Evolutionary conservation across 1,140 invertebrate species (phyloP).

Genomic region (Pantala flavescens): DNA sequence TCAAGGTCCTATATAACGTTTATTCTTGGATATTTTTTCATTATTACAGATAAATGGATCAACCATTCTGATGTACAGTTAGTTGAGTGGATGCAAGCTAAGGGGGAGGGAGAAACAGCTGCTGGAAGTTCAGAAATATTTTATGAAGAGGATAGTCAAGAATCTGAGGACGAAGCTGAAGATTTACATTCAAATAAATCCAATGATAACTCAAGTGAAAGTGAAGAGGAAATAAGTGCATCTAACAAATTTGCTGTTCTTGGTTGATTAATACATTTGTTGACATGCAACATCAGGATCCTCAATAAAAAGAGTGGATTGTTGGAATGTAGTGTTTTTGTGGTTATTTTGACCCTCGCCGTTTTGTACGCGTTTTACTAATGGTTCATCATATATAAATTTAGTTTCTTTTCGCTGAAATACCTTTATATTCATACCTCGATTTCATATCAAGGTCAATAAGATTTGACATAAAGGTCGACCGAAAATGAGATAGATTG

Average conservation of each 20-base stretch:
- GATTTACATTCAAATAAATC: background rate
- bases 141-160: constrained; percentile 11
- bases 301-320: background rate
- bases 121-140: background rate
- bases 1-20: too few relatives aligned
- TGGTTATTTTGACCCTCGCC: too few relatives aligned
- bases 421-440: too few relatives aligned
- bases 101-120: constrained; percentile 29
- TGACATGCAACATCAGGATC: too few relatives aligned
- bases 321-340: too few relatives aligned
- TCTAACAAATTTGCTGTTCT: constrained; percentile 5
- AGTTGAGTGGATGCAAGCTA: constrained; percentile 52
- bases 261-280: background rate
- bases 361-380: too few relatives aligned
- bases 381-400: too few relatives aligned
- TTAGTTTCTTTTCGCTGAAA: too few relatives aligned
- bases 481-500: too few relatives aligned
- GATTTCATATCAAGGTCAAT: too few relatives aligned
- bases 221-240: background rate
- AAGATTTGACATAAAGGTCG: too few relatives aligned
- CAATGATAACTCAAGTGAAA: background rate
- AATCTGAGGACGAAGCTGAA: background rate
- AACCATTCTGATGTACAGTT: constrained; percentile 44
- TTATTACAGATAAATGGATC: constrained; percentile 41
- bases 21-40: too few relatives aligned